Conservation (phyloP, 2,797 vertebrate genomes). For the Clarias platycephalus region DNA sequence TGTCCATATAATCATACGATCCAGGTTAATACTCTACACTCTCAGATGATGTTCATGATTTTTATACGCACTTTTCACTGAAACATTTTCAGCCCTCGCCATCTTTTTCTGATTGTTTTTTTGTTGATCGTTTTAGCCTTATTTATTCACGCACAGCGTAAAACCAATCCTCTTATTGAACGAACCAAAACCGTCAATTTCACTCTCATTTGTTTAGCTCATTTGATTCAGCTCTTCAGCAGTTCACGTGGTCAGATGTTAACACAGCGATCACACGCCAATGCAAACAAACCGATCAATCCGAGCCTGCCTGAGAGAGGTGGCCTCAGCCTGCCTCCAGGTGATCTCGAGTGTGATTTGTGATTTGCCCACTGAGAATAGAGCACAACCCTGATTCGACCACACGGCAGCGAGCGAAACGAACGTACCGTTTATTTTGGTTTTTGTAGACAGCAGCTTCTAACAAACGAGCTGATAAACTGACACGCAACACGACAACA, state of each 20-base stretch:
- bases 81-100: neutral
- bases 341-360: neutral
- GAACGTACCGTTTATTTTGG: neutral
- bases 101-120: neutral
- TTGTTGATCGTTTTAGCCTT: neutral
- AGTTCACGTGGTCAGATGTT: neutral
- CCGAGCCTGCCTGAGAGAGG: neutral
- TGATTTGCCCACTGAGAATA: neutral
- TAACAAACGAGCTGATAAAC: neutral
- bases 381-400: neutral
- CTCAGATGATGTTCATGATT: neutral
- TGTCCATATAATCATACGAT: too few species aligned
- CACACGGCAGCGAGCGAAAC: neutral
- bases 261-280: neutral
- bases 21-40: neutral
- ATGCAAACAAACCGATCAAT: neutral
- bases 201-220: neutral
- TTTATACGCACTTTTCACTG: neutral
- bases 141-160: neutral
- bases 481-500: neutral
- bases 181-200: neutral
- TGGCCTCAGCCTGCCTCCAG: neutral
- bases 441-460: too few species aligned
- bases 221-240: neutral
- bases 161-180: neutral